phyloP scores from a whole-genome alignment of 2,113 vertebrate species.

The rat (Rattus norvegicus) region GRCr8 NC_086037.1:42082001-42082500 shows the following conservation, averaged over 20 bases:
- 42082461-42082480: background rate
- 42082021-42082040: background rate
- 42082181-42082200: background rate
- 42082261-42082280: background rate
- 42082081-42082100: background rate
- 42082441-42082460: background rate
- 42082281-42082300: background rate
- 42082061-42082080: background rate
- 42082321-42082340: background rate
- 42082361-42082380: background rate
- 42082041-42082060: too few relatives aligned
- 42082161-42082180: conserved; percentile 9
- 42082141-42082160: background rate
- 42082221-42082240: background rate
- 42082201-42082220: background rate
- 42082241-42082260: conserved; percentile 8
- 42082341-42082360: background rate
- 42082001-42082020: background rate
- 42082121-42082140: background rate
- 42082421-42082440: background rate
- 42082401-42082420: background rate
- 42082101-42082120: background rate
- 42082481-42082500: background rate
- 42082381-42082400: background rate
- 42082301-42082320: background rate